phyloP scores from a whole-genome alignment of 2,888 invertebrate genomes.

The Nysson spinosus region DNA sequence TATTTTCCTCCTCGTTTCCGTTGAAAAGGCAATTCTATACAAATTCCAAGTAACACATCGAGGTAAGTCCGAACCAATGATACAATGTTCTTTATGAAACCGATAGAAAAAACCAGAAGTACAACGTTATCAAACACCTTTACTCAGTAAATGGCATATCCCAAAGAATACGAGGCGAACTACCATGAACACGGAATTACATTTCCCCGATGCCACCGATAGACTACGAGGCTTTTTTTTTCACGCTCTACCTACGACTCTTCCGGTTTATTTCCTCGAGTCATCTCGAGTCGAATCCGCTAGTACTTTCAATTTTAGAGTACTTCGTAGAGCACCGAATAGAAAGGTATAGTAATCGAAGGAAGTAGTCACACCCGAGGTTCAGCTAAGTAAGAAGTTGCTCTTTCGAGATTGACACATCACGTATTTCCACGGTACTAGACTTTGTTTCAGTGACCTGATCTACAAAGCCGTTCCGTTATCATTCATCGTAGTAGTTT shows the following conservation, averaged over 20 bases:
- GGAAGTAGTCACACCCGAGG: conserved; percentile 41
- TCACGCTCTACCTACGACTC: too few relatives aligned
- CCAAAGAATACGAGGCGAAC: conserved; percentile 17
- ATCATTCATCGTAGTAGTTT: conserved; percentile 28
- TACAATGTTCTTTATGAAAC: too few relatives aligned
- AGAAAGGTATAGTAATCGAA: conserved; percentile 27
- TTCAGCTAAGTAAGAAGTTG: conserved; percentile 21
- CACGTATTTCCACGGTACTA: conserved; percentile 42
- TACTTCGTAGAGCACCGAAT: not conserved
- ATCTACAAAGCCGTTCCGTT: conserved; percentile 13
- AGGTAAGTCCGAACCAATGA: too few relatives aligned
- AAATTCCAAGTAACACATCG: conserved; percentile 61
- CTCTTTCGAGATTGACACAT: conserved; percentile 56
- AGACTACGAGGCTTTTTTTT: too few relatives aligned
- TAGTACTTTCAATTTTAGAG: conserved; percentile 1
- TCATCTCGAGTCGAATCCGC: too few relatives aligned
- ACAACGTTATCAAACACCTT: not conserved
- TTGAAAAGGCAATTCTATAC: conserved; percentile 54
- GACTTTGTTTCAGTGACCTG: conserved; percentile 26
- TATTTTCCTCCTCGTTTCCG: conserved; percentile 67
- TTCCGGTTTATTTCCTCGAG: too few relatives aligned
- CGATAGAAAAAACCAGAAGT: too few relatives aligned
- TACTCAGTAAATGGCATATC: conserved; percentile 19
- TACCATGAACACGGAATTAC: too few relatives aligned
- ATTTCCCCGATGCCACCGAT: too few relatives aligned